phyloP scores from a whole-genome alignment of 2,113 vertebrate genomes.

The Bufo bufo region DNA sequence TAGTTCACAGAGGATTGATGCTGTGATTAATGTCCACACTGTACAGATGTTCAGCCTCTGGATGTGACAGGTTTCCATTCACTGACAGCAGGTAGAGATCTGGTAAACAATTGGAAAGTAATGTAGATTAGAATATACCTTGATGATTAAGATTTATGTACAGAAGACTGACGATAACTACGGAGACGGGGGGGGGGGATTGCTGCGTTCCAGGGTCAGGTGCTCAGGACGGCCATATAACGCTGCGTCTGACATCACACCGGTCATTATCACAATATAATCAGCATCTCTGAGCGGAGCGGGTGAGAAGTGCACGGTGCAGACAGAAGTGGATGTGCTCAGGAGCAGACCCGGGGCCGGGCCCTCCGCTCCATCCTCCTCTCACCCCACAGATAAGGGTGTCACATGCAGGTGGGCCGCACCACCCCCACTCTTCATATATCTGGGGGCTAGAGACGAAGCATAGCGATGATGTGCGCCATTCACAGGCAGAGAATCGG shows the following conservation, averaged over 20 bases:
- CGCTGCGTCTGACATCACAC: neutral
- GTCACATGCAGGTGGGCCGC: constrained; percentile 37
- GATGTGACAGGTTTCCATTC: neutral
- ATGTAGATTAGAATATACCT: neutral
- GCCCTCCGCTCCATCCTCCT: neutral
- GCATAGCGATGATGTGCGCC: neutral
- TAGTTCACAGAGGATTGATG: neutral
- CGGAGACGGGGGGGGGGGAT: neutral
- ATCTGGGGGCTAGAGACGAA: neutral
- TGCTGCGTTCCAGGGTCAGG: neutral
- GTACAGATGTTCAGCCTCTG: too few relatives aligned
- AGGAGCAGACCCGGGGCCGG: neutral
- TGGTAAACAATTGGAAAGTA: neutral
- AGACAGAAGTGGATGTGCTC: neutral
- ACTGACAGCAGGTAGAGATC: neutral
- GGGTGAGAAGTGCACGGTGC: neutral
- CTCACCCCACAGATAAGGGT: neutral
- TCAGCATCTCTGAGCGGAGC: neutral
- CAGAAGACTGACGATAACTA: neutral
- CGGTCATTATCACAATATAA: neutral
- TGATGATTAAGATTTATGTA: neutral
- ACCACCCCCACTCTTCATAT: neutral
- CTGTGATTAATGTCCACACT: neutral
- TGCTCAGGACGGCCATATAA: neutral
- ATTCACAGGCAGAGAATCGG: constrained; percentile 88